phyloP scores from a whole-genome alignment of 35 echinoderm and acorn worm species.

The Apostichopus parvimensis region DNA sequence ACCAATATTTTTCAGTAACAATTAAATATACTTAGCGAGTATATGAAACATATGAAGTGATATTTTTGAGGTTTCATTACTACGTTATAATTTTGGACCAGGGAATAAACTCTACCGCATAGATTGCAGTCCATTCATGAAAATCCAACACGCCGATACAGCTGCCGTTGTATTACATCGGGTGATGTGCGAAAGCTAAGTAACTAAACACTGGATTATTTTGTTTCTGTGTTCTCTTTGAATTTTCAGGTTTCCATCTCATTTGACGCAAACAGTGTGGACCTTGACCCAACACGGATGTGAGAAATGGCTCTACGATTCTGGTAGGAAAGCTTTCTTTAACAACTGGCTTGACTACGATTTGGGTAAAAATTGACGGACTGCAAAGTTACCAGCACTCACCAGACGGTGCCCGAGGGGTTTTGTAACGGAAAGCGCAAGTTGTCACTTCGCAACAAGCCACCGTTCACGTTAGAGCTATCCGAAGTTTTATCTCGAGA shows the following conservation, averaged over 20 bases:
- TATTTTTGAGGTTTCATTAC: too few relatives aligned
- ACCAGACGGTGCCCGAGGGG: conserved; percentile 24
- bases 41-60: too few relatives aligned
- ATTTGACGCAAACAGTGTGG: conserved; percentile 26
- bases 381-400: not conserved
- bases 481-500: conserved; percentile 2
- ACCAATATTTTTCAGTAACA: too few relatives aligned
- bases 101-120: not conserved
- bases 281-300: conserved; percentile 28
- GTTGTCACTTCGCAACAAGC: conserved; percentile 3
- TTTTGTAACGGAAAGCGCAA: not conserved
- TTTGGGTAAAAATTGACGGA: conserved; percentile 1
- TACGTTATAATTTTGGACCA: not conserved
- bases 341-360: not conserved
- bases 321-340: conserved; percentile 11
- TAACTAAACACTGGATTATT: not conserved
- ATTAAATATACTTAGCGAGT: too few relatives aligned
- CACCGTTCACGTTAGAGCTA: not conserved
- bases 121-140: conserved; percentile 3
- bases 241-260: conserved; percentile 38
- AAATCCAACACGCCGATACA: not conserved
- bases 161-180: not conserved
- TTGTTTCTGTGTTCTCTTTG: conserved; percentile 26
- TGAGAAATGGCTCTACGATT: not conserved
- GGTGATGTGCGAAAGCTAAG: not conserved